Evolutionary conservation across 2,888 invertebrate species (phyloP).

Genomic region (Leptinotarsa peninsularis): DNA sequence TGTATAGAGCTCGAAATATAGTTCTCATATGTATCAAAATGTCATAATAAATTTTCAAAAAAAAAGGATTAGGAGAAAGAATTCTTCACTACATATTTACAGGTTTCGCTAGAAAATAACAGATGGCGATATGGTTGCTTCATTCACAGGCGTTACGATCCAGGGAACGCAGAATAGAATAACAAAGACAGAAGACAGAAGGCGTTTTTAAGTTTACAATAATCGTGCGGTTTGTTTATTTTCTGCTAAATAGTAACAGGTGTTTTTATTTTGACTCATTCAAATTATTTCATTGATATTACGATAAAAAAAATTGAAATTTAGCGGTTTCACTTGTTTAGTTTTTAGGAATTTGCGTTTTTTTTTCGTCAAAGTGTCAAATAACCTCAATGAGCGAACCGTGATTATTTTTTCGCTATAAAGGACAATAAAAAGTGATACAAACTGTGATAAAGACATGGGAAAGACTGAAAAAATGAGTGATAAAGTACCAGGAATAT

Average conservation of each 20-base stretch:
- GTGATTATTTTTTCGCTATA: constrained; percentile 7
- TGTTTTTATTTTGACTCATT: constrained; percentile 2
- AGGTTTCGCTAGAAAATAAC: not conserved
- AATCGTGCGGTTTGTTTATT: constrained; percentile 18
- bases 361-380: constrained; percentile 11
- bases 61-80: not conserved
- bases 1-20: too few species aligned
- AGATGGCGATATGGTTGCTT: not conserved
- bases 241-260: constrained; percentile 16
- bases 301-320: not conserved
- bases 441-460: constrained; percentile 57
- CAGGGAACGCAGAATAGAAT: not conserved
- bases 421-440: constrained; percentile 10
- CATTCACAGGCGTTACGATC: not conserved
- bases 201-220: constrained; percentile 6
- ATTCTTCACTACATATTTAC: not conserved
- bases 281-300: not conserved
- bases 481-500: constrained; percentile 66
- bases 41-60: not conserved
- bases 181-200: constrained; percentile 13
- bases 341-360: not conserved
- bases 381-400: constrained; percentile 23
- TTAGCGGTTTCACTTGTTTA: not conserved
- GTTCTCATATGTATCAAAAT: too few species aligned
- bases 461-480: constrained; percentile 69